These are phyloP conservation scores for Silurus lanzhouensis DNA, from an alignment of 2,797 vertebrate species.

Conservation along the genomic window DNA sequence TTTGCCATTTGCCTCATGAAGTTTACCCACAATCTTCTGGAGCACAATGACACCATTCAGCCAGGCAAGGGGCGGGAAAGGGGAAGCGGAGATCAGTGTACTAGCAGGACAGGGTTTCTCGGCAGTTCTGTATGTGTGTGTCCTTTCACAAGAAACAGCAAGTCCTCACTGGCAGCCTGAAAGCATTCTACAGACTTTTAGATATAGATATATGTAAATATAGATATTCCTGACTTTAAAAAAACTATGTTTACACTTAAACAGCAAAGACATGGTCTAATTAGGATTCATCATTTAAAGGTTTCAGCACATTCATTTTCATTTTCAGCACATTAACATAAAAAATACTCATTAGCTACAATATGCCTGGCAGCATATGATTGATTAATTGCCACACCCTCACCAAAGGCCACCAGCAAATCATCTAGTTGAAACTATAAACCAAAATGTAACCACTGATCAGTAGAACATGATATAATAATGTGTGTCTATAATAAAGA, in stretches of 20 bases:
- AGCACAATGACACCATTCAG: slow-evolving; percentile 34
- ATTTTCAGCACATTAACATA: too few relatives aligned
- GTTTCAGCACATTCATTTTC: too few relatives aligned
- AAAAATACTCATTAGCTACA: neutral
- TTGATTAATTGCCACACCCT: slow-evolving; percentile 21
- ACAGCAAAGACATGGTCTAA: neutral
- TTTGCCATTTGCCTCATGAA: neutral
- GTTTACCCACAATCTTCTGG: slow-evolving; percentile 17
- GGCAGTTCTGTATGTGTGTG: neutral
- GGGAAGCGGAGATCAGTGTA: slow-evolving; percentile 20
- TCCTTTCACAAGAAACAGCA: neutral
- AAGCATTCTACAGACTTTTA: neutral
- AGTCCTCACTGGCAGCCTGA: slow-evolving; percentile 3
- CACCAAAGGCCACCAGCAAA: neutral
- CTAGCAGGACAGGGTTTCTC: slow-evolving; percentile 8
- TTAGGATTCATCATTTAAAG: too few relatives aligned
- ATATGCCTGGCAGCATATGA: neutral
- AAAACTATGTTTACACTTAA: neutral
- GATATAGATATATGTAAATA: neutral
- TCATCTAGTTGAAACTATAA: neutral
- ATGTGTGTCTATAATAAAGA: neutral
- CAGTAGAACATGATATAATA: neutral
- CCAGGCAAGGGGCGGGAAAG: neutral
- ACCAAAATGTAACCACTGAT: neutral
- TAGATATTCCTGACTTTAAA: neutral